phyloP scores from a whole-genome alignment of 2,113 vertebrate species.

The Grammomys dolichurus region DNA sequence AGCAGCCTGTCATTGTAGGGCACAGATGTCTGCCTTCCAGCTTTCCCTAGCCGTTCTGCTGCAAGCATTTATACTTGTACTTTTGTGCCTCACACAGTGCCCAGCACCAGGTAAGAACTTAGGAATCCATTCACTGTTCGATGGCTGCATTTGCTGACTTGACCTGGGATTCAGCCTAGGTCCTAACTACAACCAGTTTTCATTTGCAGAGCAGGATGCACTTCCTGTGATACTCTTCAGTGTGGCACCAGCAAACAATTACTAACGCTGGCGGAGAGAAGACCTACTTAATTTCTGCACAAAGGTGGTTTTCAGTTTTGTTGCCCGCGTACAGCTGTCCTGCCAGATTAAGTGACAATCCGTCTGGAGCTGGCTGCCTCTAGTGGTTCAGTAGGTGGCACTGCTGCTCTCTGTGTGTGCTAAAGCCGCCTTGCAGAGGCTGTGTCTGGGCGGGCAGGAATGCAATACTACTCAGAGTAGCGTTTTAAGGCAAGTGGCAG shows the following conservation, averaged over 20 bases:
- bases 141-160: background rate
- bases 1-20: too few species aligned
- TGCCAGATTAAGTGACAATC: conserved; percentile 8
- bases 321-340: background rate
- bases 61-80: background rate
- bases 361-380: background rate
- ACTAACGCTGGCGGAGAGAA: background rate
- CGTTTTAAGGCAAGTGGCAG: background rate
- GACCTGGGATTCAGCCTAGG: background rate
- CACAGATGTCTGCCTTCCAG: too few species aligned
- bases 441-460: background rate
- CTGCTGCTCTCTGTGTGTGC: conserved; percentile 74
- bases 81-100: background rate
- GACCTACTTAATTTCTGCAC: background rate
- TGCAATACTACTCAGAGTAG: background rate
- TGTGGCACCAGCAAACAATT: background rate
- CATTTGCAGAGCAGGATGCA: conserved; percentile 33
- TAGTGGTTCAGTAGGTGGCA: conserved; percentile 71
- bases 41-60: background rate
- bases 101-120: background rate
- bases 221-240: conserved; percentile 48
- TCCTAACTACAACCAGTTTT: conserved; percentile 22
- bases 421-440: rapidly evolving
- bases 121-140: background rate
- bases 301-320: conserved; percentile 13